These are phyloP conservation scores for Hyposmocoma kahamanoa DNA, from an alignment of 1,140 invertebrate genomes.

Conservation along the genomic window DNA sequence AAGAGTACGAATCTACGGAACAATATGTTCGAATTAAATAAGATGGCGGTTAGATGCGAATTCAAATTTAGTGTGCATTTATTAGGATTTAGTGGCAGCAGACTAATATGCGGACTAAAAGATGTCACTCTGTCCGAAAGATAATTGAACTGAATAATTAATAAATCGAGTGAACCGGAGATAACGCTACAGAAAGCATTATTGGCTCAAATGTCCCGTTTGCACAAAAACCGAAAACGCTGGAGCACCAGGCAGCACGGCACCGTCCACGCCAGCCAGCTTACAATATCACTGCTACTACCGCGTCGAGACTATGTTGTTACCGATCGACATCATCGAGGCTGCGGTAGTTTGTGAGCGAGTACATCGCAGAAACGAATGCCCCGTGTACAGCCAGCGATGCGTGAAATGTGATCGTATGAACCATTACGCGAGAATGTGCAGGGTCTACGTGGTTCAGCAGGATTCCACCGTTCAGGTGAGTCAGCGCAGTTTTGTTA, in stretches of 20 bases:
- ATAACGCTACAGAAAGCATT: slow-evolving; percentile 9
- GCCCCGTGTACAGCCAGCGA: slow-evolving; percentile 3
- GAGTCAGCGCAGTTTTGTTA: too few species aligned
- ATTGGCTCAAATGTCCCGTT: slow-evolving; percentile 5
- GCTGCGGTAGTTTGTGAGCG: too few species aligned
- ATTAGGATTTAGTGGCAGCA: slow-evolving; percentile 14
- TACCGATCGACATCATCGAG: too few species aligned
- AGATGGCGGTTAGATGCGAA: slow-evolving; percentile 20
- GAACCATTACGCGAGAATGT: slow-evolving; percentile 12
- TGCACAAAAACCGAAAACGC: slow-evolving; percentile 6
- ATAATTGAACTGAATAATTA: too few species aligned
- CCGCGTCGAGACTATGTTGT: too few species aligned
- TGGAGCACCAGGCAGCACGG: slow-evolving; percentile 1
- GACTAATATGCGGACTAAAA: slow-evolving; percentile 14
- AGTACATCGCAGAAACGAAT: slow-evolving; percentile 1
- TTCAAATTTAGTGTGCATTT: slow-evolving; percentile 15
- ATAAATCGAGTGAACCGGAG: slow-evolving; percentile 5
- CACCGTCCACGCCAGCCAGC: too few species aligned
- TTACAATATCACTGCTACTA: too few species aligned
- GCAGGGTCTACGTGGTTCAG: not conserved
- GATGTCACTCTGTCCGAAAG: slow-evolving; percentile 3
- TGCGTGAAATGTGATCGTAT: slow-evolving; percentile 7
- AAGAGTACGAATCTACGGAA: slow-evolving; percentile 14
- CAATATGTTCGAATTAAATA: slow-evolving; percentile 19
- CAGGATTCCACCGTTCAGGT: slow-evolving; percentile 7